phyloP scores from a whole-genome alignment of 2,888 invertebrate species.

The Machimus rusticus region DNA sequence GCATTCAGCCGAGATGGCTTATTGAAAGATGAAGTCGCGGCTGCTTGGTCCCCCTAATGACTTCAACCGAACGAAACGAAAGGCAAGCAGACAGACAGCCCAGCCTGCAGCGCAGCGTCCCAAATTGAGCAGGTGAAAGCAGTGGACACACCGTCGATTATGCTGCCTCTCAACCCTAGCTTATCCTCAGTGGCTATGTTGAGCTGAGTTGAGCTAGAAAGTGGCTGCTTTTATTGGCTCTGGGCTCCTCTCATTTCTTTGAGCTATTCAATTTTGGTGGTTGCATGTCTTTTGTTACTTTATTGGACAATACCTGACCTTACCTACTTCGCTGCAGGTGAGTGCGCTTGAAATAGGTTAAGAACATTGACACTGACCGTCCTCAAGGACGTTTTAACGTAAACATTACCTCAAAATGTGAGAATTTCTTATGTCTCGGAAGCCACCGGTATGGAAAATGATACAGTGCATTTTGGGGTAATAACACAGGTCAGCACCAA shows the following conservation, averaged over 20 bases:
- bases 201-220: background rate
- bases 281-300: background rate
- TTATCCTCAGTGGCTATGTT: background rate
- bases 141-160: background rate
- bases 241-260: background rate
- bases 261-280: background rate
- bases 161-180: background rate
- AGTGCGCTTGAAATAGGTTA: background rate
- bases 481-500: too few relatives aligned
- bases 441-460: background rate
- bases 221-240: background rate
- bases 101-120: background rate
- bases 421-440: background rate
- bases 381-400: background rate
- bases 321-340: background rate
- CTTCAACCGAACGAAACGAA: background rate
- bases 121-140: background rate
- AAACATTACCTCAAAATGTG: background rate
- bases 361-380: background rate
- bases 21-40: conserved; percentile 6
- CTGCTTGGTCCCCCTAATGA: background rate
- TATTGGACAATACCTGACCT: background rate
- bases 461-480: background rate
- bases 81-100: background rate
- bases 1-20: background rate